These are phyloP conservation scores for Mythimna loreyi DNA, from an alignment of 2,888 invertebrate species.

Conservation along the genomic window DNA sequence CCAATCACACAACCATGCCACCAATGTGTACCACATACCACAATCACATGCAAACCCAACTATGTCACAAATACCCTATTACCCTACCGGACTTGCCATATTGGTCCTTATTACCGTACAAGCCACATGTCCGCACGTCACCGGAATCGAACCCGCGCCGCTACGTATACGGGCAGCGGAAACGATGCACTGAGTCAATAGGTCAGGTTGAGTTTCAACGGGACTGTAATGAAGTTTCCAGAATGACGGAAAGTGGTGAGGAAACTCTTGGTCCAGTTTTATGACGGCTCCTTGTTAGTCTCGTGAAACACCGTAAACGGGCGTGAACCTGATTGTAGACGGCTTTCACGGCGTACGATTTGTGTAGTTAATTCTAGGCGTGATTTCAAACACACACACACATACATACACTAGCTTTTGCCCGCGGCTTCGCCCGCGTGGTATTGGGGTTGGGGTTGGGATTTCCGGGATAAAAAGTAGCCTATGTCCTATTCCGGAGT, in stretches of 20 bases:
- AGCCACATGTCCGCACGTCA: conserved; percentile 29
- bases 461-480: no score
- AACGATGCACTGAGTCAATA: conserved; percentile 17
- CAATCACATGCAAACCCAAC: conserved; percentile 5
- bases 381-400: no score
- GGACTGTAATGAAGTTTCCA: background rate
- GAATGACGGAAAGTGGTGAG: background rate
- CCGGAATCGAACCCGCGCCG: conserved; percentile 31
- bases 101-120: conserved; percentile 13
- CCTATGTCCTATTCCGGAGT: no score
- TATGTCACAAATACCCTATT: conserved; percentile 31
- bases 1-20: background rate
- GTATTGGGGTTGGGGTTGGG: no score
- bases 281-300: no score
- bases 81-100: conserved; percentile 29
- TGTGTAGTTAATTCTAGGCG: no score
- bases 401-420: no score
- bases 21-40: conserved; percentile 16
- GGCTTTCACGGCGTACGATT: no score
- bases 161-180: conserved; percentile 14
- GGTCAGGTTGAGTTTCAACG: conserved; percentile 7
- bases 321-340: no score
- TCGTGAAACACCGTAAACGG: no score
- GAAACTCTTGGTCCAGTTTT: no score
- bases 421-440: no score